Base-by-base conservation (phyloP, 2,888 invertebrate genomes). In the Trichopoda pennipes region DNA sequence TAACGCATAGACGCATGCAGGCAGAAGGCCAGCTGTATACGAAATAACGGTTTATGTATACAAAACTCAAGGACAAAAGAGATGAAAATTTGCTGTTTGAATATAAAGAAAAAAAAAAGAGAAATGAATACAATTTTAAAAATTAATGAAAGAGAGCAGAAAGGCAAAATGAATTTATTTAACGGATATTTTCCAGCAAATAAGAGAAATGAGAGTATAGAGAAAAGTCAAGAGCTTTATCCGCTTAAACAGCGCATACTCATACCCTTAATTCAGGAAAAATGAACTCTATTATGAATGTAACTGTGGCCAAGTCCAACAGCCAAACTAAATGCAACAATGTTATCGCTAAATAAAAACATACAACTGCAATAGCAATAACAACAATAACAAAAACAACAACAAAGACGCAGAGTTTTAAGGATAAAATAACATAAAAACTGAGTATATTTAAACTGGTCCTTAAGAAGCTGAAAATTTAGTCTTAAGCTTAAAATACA, bases 401-500 rank as follows among this genome's bases (percentile, higher is more conserved):
- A n/a, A n/a, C n/a, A n/a, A n/a, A n/a, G n/a, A n/a, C n/a, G n/a
- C n/a, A n/a, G 1, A 35, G 42, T 35, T 38, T 61, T 81, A 60
- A 79, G 79, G 82, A 79, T 79, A 79, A 82, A 81, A 70, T 64
- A 56, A 58, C 81, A 81, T 61, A 72, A 79, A 82, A 79, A 79
- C 72, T 82, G 72, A 82, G 79, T 79, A 82, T 82, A 82, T 82
- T 82, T 82, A 82, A 79, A 82, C 79, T 79, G 82, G 82, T 82
- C 82, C 82, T 79, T 72, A 79, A 75, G 79, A 82, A 82, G 75
- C 82, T 79, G 82, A 72, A 70, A 75, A 82, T 82, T 82, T 75
- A 82, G 82, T 82, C 82, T 75, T 63, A 68, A 79, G 75, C 82
- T 68, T 72, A 58, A 72, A 68, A 68, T 76, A 82, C 82, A 79